Evolutionary conservation across 2,797 vertebrate species (phyloP), one percentile per base, ranked within the genome.

Genomic region (Avahi laniger): DNA sequence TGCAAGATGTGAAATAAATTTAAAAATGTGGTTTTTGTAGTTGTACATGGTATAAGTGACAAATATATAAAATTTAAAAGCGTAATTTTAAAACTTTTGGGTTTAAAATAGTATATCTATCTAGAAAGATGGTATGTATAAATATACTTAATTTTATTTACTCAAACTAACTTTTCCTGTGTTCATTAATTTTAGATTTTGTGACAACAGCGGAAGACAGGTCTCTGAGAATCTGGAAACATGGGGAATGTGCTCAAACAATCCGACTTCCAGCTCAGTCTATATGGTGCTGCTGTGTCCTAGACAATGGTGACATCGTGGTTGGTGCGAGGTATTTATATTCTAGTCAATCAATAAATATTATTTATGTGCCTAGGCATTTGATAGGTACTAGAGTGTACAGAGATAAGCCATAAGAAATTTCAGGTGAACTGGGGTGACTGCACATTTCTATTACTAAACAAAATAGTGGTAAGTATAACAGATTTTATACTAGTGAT

Each of bases 221-320:
- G 97, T 99, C 99, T 57, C 93, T 99, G 83, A 99, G 99, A 97
- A 99, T 99, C 97, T 99, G 99, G 99, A 99, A 97, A 93, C 93
- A 98, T 57, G 99, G 99, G 5, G 99, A 99, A 96, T 99, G 99
- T 96, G 86, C 98, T 93, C 99, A 99, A 98, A 99, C 99, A 79
- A 99, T 99, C 97, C 99, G 99, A 89, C 98, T 99, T 76, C 99
- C 99, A 70, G 99, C 99, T 87, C 99, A 99, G 97, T 99, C 99
- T 50, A 98, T 99, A 35, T 99, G 99, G 99, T 99, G 99, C 98
- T 99, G 99, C 98, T 99, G 99, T 97, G 98, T 99, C 73, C 98
- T 99, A 81, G 98, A 99, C 83, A 99, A 99, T 96, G 99, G 99
- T 65, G 99, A 99, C 97, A 99, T 99, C 3, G 99, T 98, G 50